These are phyloP conservation scores for Phylloscopus trochiloides DNA, from an alignment of 2,113 vertebrate genomes.

Conservation along the genomic window DNA sequence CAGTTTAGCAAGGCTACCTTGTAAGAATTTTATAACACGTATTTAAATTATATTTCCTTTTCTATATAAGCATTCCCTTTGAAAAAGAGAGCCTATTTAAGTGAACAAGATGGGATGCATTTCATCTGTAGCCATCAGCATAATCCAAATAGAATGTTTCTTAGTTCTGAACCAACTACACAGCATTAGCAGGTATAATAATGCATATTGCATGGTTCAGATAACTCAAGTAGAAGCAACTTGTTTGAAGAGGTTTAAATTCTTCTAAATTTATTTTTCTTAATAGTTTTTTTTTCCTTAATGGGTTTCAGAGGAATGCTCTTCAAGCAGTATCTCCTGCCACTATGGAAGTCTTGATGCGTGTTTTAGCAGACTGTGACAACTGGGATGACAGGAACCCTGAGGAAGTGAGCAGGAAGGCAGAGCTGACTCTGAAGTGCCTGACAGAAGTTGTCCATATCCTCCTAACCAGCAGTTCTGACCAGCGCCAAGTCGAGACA, in stretches of 20 bases:
- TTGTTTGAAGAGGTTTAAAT: background rate
- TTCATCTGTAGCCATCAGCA: background rate
- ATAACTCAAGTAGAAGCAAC: background rate
- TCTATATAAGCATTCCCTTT: background rate
- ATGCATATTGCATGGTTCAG: background rate
- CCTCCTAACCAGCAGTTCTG: conserved; percentile 92
- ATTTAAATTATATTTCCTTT: background rate
- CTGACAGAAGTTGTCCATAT: conserved; percentile 94
- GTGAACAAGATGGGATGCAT: background rate
- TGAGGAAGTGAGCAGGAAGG: conserved; percentile 85
- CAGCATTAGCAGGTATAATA: background rate
- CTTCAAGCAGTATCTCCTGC: conserved; percentile 95
- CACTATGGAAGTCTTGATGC: conserved; percentile 96
- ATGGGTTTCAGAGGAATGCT: conserved; percentile 86
- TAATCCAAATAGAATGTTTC: background rate
- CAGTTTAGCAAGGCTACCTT: background rate
- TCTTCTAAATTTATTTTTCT: background rate
- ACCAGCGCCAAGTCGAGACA: conserved; percentile 96
- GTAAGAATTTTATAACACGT: background rate
- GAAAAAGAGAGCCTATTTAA: background rate
- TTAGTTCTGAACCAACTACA: background rate
- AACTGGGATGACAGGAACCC: conserved; percentile 82
- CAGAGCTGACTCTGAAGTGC: conserved; percentile 90
- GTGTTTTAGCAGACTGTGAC: conserved; percentile 88
- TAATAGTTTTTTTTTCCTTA: background rate